Base-by-base conservation (phyloP, 2,888 invertebrate species). In the Lepidocyrtoides sp. region DNA sequence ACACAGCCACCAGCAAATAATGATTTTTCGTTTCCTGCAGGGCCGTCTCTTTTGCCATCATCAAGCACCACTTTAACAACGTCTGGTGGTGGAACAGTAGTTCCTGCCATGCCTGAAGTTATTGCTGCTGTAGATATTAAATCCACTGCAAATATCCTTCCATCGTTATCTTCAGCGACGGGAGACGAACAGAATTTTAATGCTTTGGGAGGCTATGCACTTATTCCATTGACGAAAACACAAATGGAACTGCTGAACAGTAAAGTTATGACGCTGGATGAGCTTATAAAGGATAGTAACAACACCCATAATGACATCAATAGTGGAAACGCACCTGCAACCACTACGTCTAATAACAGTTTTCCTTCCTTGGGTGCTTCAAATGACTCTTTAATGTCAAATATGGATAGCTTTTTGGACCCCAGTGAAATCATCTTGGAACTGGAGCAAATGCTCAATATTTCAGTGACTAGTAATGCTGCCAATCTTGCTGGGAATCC, bases 191-290 rank as follows among this genome's bases (percentile, higher is more conserved):
- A 85, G 72, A 85, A 69, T 79, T 90, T 69, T 26, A 85, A 90
- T 41, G 12, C 90, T 14, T 89, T 93, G 36, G 92, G 92, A 10
- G 93, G 94, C 10, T 94, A 93, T 54, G 94, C 94, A 10, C 66
- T 94, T 4, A 93, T 94, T 2, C 94, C 94, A 1, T 41, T 94
- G 29, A 93, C 94, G 26, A 92, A 91, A 32, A 89, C 82, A 20
- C 94, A 94, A 72, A 87, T 94, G 77, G 93, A 93, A 57, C 66
- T 94, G 14, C 66, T 93, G 5, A 93, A 93, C 75, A 93, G 89
- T 44, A 93, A 93, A 88, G 91, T 93, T 12, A 81, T 93, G 86
- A 93, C 93, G 26, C 32, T 93, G 57, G 93, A 93, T 83, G 93
- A 93, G 51, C 84, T 93, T n/a, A 91, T 92, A 5, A 88, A 79